Evolutionary conservation across 2,888 invertebrate species (phyloP).

Genomic region (Tiphia femorata): DNA sequence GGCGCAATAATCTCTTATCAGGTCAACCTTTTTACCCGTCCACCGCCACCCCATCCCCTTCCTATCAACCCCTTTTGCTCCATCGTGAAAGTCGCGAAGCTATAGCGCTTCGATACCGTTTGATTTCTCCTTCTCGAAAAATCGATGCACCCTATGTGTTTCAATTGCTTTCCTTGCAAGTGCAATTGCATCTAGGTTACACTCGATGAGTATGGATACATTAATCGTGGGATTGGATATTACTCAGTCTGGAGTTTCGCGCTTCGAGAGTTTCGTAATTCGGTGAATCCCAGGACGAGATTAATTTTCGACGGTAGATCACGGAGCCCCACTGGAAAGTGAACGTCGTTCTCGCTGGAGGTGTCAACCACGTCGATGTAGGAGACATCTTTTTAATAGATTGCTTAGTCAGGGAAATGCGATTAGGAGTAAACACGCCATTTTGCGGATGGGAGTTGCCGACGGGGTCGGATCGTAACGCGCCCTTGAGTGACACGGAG

Average conservation of each 20-base stretch:
- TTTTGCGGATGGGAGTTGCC: constrained; percentile 41
- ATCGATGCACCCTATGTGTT: not conserved
- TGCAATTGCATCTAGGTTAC: too few relatives aligned
- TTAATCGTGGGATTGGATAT: too few relatives aligned
- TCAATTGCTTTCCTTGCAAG: not conserved
- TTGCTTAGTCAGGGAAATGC: constrained; percentile 48
- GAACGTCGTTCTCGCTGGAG: too few relatives aligned
- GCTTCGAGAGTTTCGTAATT: too few relatives aligned
- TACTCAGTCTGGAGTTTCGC: too few relatives aligned
- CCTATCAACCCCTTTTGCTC: constrained; percentile 9
- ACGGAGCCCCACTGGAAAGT: too few relatives aligned
- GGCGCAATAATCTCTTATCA: constrained; percentile 41
- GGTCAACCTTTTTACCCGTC: constrained; percentile 35
- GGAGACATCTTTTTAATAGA: constrained; percentile 49
- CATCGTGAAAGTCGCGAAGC: not conserved
- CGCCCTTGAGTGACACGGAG: constrained; percentile 58
- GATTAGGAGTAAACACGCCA: constrained; percentile 58
- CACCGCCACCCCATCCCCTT: constrained; percentile 12
- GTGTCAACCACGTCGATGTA: constrained; percentile 22
- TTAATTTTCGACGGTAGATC: too few relatives aligned
- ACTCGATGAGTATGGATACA: too few relatives aligned
- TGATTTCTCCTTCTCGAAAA: too few relatives aligned
- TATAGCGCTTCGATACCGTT: too few relatives aligned
- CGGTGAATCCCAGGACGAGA: too few relatives aligned
- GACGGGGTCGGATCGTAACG: constrained; percentile 38